These are phyloP conservation scores for Drosophila ercepeae DNA, from an alignment of 1,140 invertebrate genomes.

Conservation along the genomic window DNA sequence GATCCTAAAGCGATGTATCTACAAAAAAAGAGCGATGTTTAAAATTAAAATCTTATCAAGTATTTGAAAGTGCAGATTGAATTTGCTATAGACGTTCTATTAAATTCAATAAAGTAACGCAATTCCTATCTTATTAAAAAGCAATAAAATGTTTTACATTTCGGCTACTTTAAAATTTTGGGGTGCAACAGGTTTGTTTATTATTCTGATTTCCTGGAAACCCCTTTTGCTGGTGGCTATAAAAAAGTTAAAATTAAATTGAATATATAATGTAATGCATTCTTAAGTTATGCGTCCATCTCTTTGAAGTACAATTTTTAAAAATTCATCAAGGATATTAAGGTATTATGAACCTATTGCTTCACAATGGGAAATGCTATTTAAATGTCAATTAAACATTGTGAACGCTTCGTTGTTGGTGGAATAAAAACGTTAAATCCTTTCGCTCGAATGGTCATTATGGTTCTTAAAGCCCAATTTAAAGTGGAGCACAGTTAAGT, in stretches of 20 bases:
- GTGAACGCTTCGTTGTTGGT: background rate
- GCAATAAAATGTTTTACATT: background rate
- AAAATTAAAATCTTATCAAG: too few species aligned
- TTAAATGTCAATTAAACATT: background rate
- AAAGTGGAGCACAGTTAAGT: too few species aligned
- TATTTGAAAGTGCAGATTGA: too few species aligned
- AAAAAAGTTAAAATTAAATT: constrained; percentile 19
- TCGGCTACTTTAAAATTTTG: background rate
- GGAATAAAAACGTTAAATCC: too few species aligned
- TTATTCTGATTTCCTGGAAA: constrained; percentile 7
- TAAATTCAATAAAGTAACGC: too few species aligned
- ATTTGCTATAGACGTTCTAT: too few species aligned
- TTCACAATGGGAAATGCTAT: background rate
- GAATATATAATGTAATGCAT: constrained; percentile 1
- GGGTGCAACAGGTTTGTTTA: constrained; percentile 19
- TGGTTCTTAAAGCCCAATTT: too few species aligned
- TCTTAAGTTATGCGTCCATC: background rate
- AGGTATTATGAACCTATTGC: background rate
- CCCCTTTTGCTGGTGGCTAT: background rate
- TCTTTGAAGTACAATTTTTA: background rate
- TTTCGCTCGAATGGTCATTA: too few species aligned
- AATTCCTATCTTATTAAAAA: constrained; percentile 11
- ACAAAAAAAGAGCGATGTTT: constrained; percentile 5
- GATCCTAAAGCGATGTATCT: background rate
- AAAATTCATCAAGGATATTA: background rate